Evolutionary conservation across 2,113 vertebrate genomes (phyloP), one percentile per base, ranked within the genome.

Genomic region (Natator depressus): DNA sequence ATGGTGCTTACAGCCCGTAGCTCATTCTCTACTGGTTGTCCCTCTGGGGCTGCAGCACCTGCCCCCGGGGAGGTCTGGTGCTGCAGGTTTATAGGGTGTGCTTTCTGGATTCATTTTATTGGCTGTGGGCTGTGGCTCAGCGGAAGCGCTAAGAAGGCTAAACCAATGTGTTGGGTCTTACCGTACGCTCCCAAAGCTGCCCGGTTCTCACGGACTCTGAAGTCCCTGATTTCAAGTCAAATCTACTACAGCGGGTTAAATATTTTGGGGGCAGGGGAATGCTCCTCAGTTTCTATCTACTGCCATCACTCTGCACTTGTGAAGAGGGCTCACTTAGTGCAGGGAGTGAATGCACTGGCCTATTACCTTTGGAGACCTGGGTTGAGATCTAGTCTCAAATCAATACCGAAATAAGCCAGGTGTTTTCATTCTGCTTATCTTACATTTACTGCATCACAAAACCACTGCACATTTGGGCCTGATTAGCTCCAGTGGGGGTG

Each of bases 281-380:
- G 50, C 79, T 0, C 55, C 1, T 29, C 53, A 0, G 57, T 6
- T n/a, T 87, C 90, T 83, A 1, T 69, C 55, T 0, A 0, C 13
- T 1, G 0, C 0, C 1, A 80, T 11, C 8, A 20, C 65, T 47
- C 62, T 38, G 16, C 79, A 24, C 1, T 38, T 2, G 1, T 42
- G 7, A 6, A 42, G 54, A 65, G 35, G 78, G n/a, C 5, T 82
- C 79, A n/a, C 54, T 0, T 8, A 1, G 9, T 2, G 76, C 8
- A 13, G 57, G 11, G 62, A 27, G 19, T 13, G 16, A n/a, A 8
- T 57, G 54, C 11, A 20, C 16, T n/a, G 50, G 35, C 50, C 49
- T 35, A 8, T 69, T n/a, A 50, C 78, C 49, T 27, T 25, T 54
- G 53, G 0, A 1, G 31, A 3, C 8, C 0, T 3, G 62, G 19